Conservation (phyloP, 2,888 invertebrate genomes). For the Epicampocera succincta region DNA sequence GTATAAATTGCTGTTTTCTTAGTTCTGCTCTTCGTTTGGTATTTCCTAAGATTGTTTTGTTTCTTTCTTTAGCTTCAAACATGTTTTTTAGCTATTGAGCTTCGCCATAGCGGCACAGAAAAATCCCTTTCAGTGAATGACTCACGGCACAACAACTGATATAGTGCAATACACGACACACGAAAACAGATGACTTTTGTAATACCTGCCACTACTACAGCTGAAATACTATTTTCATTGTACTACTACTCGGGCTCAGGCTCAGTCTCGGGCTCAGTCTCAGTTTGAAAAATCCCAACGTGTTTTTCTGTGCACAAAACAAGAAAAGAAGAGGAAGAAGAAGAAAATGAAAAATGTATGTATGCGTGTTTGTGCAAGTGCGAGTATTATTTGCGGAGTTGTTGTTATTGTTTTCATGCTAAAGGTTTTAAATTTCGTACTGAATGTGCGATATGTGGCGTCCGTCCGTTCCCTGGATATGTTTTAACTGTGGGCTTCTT, state of each 20-base stretch:
- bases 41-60: slow-evolving; percentile 8
- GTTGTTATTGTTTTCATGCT: slow-evolving; percentile 23
- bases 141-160: slow-evolving; percentile 38
- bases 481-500: slow-evolving; percentile 44
- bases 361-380: slow-evolving; percentile 1
- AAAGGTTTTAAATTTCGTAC: slow-evolving; percentile 65
- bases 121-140: slow-evolving; percentile 65
- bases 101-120: slow-evolving; percentile 26
- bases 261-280: slow-evolving; percentile 24
- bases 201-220: slow-evolving; percentile 37
- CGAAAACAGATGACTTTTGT: slow-evolving; percentile 32
- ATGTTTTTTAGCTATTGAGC: slow-evolving; percentile 25
- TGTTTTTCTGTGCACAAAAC: background rate
- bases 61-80: slow-evolving; percentile 9
- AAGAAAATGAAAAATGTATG: too few species aligned
- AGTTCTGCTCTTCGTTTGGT: slow-evolving; percentile 8
- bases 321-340: too few species aligned
- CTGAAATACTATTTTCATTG: slow-evolving; percentile 15
- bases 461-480: slow-evolving; percentile 20
- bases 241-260: slow-evolving; percentile 19
- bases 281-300: slow-evolving; percentile 20
- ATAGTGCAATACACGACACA: slow-evolving; percentile 9
- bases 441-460: slow-evolving; percentile 16
- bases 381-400: background rate
- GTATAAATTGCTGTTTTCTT: slow-evolving; percentile 16